Evolutionary conservation across 1,140 invertebrate species (phyloP).

Genomic region (Ceratosolen solmsi): DNA sequence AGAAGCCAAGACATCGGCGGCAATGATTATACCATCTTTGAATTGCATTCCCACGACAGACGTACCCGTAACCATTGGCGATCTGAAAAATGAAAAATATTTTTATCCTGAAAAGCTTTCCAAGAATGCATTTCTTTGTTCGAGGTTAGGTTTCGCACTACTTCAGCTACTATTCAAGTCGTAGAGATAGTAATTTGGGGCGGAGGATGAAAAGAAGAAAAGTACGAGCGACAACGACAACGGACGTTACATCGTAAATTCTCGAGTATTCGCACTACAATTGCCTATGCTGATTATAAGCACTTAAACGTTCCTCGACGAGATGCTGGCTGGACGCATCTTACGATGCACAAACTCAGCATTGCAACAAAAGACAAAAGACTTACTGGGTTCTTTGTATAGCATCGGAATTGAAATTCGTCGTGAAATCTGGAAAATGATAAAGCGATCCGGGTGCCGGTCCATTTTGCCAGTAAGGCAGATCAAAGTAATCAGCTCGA

Average conservation of each 20-base stretch:
- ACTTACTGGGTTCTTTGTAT: constrained; percentile 80
- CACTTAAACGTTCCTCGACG: no score
- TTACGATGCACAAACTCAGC: no score
- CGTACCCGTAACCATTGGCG: constrained; percentile 90
- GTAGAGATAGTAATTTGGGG: background rate
- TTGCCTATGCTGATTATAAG: no score
- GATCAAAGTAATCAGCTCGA: constrained; percentile 55
- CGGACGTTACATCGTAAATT: no score
- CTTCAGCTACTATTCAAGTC: background rate
- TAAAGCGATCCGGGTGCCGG: constrained; percentile 81
- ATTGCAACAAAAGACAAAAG: no score
- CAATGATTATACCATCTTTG: constrained; percentile 91
- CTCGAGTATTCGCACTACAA: no score
- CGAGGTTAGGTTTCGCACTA: constrained; percentile 29
- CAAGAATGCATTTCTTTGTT: constrained; percentile 24
- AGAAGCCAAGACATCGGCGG: constrained; percentile 92
- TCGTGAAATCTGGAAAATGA: constrained; percentile 77
- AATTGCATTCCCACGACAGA: constrained; percentile 92
- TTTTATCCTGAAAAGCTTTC: background rate
- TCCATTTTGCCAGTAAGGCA: constrained; percentile 82
- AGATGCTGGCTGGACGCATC: no score
- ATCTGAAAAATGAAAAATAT: constrained; percentile 73
- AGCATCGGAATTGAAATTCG: constrained; percentile 66
- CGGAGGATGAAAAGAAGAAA: no score
- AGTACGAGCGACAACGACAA: no score